A percentile compares a stretch with the other conserved stretches of the same genome.
phyloP scores from a whole-genome alignment of 1,140 invertebrate genomes.

The Caenorhabditis brenneri region DNA sequence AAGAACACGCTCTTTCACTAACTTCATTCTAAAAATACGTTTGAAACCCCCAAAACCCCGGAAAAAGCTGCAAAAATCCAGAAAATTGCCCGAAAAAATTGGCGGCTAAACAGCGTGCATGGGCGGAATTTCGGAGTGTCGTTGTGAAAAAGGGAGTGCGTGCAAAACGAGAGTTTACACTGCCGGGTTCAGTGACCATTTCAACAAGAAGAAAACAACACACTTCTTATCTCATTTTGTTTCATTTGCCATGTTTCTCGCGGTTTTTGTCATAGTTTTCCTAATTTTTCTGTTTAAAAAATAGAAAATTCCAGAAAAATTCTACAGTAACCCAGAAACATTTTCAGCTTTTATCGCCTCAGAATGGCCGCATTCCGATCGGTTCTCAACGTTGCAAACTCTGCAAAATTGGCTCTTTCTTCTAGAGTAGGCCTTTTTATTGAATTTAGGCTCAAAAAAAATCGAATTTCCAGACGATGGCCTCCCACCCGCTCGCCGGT shows the following conservation, averaged over 20 bases:
- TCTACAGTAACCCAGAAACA: no score
- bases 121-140: neutral
- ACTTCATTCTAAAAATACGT: neutral
- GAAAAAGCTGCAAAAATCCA: neutral
- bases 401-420: neutral
- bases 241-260: neutral
- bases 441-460: neutral
- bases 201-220: neutral
- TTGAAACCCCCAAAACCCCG: neutral
- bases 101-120: neutral
- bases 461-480: constrained; percentile 38
- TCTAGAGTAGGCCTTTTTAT: neutral
- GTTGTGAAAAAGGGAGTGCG: neutral
- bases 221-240: neutral
- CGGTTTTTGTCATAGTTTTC: neutral
- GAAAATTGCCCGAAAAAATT: constrained; percentile 5
- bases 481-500: constrained; percentile 48
- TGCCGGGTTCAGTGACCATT: neutral
- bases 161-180: constrained; percentile 24
- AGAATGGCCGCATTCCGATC: constrained; percentile 1
- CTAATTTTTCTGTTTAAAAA: neutral
- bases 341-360: neutral
- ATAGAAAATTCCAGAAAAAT: neutral
- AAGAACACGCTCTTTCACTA: neutral
- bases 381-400: neutral